phyloP scores from a whole-genome alignment of 2,113 vertebrate genomes.

The Abramis brama region DNA sequence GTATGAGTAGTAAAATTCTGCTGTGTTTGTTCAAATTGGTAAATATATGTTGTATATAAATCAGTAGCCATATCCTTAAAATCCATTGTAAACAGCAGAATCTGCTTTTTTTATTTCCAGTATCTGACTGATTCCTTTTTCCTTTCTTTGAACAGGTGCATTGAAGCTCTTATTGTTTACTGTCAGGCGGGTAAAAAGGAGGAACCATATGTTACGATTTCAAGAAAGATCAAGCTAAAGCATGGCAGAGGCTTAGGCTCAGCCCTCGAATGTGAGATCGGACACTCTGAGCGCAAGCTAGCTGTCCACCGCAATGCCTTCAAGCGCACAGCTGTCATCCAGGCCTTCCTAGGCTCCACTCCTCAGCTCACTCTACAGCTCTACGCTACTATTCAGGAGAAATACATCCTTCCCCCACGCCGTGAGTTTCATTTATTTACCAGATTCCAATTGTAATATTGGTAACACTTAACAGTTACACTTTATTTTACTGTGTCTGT shows the following conservation, averaged over 20 bases:
- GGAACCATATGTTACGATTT: conserved; percentile 89
- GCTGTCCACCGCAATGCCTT: conserved; percentile 91
- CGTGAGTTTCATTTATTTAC: conserved; percentile 72
- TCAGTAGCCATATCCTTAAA: background rate
- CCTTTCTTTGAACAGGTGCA: conserved; percentile 78
- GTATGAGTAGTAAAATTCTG: too few species aligned
- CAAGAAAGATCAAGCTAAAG: conserved; percentile 86
- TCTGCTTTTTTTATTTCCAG: background rate
- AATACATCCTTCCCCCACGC: conserved; percentile 80
- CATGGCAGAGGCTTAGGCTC: conserved; percentile 72
- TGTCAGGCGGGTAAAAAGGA: conserved; percentile 83
- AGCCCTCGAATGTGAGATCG: conserved; percentile 90
- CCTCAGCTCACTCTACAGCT: conserved; percentile 96
- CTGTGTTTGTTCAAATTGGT: background rate
- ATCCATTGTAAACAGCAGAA: background rate
- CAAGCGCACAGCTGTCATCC: conserved; percentile 91
- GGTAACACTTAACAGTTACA: background rate
- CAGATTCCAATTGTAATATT: background rate
- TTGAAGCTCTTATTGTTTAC: conserved; percentile 90
- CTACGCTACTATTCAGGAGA: conserved; percentile 89
- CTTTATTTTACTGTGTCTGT: too few species aligned
- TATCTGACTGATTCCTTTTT: background rate
- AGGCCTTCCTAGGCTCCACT: conserved; percentile 95
- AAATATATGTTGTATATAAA: background rate
- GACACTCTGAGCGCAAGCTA: conserved; percentile 85